Base-by-base conservation (phyloP, 1,140 invertebrate species). In the Lycorma delicatula region DNA sequence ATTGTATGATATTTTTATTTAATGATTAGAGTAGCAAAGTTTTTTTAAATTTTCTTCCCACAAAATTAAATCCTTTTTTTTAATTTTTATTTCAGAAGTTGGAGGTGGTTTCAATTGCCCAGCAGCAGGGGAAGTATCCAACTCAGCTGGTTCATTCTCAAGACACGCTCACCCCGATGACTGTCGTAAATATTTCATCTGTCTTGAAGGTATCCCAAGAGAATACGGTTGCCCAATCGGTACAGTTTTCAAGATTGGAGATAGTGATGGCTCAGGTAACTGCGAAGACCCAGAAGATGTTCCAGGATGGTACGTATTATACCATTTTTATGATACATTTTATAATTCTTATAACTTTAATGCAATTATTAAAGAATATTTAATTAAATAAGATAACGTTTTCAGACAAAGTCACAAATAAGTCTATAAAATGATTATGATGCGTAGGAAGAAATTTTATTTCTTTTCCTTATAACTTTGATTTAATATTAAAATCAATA, bases 181-280 rank as follows among this genome's bases (percentile, higher is more conserved):
- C 72, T 95, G 92, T 81, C 83, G 92, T 65, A 93, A 94, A 71
- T 96, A 94, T 75, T 96, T 91, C 79, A 91, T 93, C 75, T 95
- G 91, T 71, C 72, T 94, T 46, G 91, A 93, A 70, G 87, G 88
- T 59, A 85, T 84, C 51, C 86, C 92, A 57, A 80, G 93, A 64
- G 91, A 95, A 72, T 96, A 96, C 72, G 92, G 93, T 55, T 96
- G 93, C 75, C 91, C 91, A 63, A 91, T 96, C 68, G 93, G 92
- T 58, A 94, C 91, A 20, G 93, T 95, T 12, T 96, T 94, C 86
- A 93, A 94, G 74, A 94, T 95, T 70, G 90, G 90, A 48, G 86
- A 89, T 66, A 71, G 83, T 64, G 89, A 93, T 58, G 91, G 89
- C 64, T 86, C 85, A 59, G 89, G 92, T 58, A 90, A 91, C 77